Evolutionary conservation across 2,888 invertebrate species (phyloP).

Genomic region (Herminia tarsipennalis): DNA sequence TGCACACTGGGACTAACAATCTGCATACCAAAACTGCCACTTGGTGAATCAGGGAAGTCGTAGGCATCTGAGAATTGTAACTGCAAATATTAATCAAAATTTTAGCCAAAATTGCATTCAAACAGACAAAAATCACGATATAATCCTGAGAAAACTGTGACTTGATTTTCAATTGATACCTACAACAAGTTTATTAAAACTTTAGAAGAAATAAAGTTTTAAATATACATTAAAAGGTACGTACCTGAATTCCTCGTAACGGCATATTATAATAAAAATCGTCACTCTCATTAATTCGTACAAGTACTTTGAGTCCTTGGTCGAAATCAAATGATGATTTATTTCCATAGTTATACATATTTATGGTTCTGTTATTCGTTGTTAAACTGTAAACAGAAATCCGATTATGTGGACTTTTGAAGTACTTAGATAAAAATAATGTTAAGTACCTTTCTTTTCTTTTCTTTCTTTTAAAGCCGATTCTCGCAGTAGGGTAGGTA

Average conservation of each 20-base stretch:
- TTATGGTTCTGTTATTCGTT: constrained; percentile 48
- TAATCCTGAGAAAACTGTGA: no score
- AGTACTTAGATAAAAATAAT: no score
- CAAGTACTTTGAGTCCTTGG: constrained; percentile 71
- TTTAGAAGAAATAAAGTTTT: no score
- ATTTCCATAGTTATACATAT: constrained; percentile 76
- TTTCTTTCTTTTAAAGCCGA: no score
- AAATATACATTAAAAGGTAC: no score
- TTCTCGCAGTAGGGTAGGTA: no score
- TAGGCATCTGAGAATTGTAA: constrained; percentile 83
- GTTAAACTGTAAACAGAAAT: constrained; percentile 47
- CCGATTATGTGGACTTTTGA: background rate
- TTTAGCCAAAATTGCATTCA: no score
- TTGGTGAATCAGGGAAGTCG: constrained; percentile 85
- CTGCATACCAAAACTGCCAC: constrained; percentile 82
- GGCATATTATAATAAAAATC: constrained; percentile 82
- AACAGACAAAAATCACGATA: no score
- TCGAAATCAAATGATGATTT: constrained; percentile 76
- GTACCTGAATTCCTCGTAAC: constrained; percentile 78
- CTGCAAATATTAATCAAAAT: constrained; percentile 63
- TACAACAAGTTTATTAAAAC: no score
- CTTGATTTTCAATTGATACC: no score
- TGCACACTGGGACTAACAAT: constrained; percentile 72
- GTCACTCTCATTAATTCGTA: constrained; percentile 71
- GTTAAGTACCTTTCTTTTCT: no score